Percentiles rank a stretch among this genome's conserved stretches.
These are phyloP conservation scores for Laupala kohalensis DNA, from an alignment of 1,140 invertebrate genomes.

Conservation along the genomic window DNA sequence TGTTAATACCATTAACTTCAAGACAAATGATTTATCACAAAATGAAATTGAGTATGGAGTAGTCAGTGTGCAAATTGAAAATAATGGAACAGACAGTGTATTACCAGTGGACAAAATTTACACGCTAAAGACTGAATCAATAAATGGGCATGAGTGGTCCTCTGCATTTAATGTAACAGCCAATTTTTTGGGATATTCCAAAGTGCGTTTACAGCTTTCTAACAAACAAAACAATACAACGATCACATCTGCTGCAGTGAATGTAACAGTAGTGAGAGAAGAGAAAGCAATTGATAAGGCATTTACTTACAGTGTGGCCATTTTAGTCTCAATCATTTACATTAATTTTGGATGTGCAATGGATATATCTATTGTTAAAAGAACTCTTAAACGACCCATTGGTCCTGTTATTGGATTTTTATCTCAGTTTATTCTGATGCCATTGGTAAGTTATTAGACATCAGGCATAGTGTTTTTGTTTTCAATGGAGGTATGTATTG, in stretches of 20 bases:
- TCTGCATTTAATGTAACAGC: conserved; percentile 38
- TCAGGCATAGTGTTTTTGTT: no score
- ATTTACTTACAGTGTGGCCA: conserved; percentile 63
- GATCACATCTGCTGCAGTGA: conserved; percentile 21
- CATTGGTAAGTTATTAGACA: conserved; percentile 65
- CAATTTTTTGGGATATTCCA: conserved; percentile 45
- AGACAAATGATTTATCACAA: neutral
- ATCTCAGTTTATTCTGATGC: conserved; percentile 81
- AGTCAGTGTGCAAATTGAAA: conserved; percentile 16
- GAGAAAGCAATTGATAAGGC: conserved; percentile 52
- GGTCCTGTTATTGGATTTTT: conserved; percentile 70
- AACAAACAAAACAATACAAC: conserved; percentile 15
- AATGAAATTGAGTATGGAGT: conserved; percentile 1
- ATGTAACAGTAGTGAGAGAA: conserved; percentile 47
- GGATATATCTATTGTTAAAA: conserved; percentile 56
- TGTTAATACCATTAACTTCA: conserved; percentile 14
- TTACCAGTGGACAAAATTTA: conserved; percentile 7
- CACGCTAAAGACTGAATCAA: conserved; percentile 22
- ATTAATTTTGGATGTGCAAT: conserved; percentile 90
- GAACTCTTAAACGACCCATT: conserved; percentile 59
- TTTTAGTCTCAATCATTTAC: conserved; percentile 72
- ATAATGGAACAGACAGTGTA: conserved; percentile 17
- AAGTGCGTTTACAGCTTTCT: conserved; percentile 23
- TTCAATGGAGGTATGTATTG: no score
- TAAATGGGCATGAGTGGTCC: conserved; percentile 26